A percentile compares a stretch with the other conserved stretches of the same genome.
Conservation (phyloP, 2,113 vertebrate species). For the Conger conger region DNA sequence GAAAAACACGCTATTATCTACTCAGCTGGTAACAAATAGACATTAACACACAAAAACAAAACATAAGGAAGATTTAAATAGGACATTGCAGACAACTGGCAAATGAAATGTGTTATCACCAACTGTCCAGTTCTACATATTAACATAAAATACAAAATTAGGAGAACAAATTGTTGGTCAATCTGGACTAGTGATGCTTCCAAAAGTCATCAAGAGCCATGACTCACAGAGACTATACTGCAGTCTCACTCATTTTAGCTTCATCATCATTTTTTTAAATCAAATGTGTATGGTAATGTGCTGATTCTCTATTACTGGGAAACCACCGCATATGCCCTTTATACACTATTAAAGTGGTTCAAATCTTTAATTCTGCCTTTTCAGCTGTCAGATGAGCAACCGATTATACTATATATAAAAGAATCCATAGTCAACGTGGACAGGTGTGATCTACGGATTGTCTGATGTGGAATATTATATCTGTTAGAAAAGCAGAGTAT, state of each 20-base stretch:
- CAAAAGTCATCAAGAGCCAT: not conserved
- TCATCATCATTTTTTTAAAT: no score
- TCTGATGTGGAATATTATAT: not conserved
- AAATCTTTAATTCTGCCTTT: no score
- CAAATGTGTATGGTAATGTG: no score
- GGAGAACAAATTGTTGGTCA: not conserved
- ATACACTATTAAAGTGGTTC: no score
- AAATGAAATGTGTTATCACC: not conserved
- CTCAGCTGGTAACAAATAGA: not conserved
- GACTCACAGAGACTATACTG: not conserved
- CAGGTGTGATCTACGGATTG: not conserved
- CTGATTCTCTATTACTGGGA: no score
- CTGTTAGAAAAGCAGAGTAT: not conserved
- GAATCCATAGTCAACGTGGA: not conserved
- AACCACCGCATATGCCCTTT: no score
- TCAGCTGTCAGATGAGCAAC: no score
- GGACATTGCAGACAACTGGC: not conserved
- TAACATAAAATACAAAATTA: not conserved
- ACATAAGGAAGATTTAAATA: not conserved
- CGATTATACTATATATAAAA: no score
- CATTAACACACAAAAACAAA: not conserved
- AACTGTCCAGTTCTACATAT: not conserved
- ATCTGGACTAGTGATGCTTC: not conserved
- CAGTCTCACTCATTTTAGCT: not conserved
- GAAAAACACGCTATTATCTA: not conserved